Conservation (phyloP, 2,888 invertebrate species). For the Troides oblongomaculatus region DNA sequence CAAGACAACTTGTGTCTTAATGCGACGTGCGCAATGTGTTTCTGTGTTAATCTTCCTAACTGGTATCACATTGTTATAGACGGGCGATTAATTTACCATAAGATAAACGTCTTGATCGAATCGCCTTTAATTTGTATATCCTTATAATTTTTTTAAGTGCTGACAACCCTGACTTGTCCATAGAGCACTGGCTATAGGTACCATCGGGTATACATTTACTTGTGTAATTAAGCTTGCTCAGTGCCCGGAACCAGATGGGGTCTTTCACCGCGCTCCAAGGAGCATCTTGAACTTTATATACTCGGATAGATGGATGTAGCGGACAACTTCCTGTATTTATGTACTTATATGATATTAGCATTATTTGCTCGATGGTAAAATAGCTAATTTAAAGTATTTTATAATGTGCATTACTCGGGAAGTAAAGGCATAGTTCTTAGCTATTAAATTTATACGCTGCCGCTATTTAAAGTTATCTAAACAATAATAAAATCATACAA, state of each 20-base stretch:
- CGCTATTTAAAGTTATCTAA: no score
- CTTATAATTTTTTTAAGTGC: conserved; percentile 25
- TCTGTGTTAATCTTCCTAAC: no score
- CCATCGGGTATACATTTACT: conserved; percentile 36
- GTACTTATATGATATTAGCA: not conserved
- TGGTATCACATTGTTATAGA: not conserved
- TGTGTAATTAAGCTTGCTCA: conserved; percentile 63
- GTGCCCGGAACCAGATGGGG: conserved; percentile 56
- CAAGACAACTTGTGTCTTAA: no score
- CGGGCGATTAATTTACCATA: not conserved
- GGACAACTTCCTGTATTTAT: conserved; percentile 3
- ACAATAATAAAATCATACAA: no score
- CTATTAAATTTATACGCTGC: not conserved
- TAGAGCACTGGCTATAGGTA: conserved; percentile 50
- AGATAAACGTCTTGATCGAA: not conserved
- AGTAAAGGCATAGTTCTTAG: not conserved
- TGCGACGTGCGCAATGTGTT: no score
- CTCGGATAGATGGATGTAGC: conserved; percentile 11
- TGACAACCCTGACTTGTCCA: conserved; percentile 41
- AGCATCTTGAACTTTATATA: conserved; percentile 33
- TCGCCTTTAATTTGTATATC: not conserved
- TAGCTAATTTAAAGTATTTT: not conserved
- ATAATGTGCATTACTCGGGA: not conserved
- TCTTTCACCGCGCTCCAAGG: conserved; percentile 45
- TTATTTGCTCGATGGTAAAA: not conserved